Evolutionary conservation across 2,888 invertebrate species (phyloP), one percentile per base, ranked within the genome.

Genomic region (Cephus runcator): DNA sequence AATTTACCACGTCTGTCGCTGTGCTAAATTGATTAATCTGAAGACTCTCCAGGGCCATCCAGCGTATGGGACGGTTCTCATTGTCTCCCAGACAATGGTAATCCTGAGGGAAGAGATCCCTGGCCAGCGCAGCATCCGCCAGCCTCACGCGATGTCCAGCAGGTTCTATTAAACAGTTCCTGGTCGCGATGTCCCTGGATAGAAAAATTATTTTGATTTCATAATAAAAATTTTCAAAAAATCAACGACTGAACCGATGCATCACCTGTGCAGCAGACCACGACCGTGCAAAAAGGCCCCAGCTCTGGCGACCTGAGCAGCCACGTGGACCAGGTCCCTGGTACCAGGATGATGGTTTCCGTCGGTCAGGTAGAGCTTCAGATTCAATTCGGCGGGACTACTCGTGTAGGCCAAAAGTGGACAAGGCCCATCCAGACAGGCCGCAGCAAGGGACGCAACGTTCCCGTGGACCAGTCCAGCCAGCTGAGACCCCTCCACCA

Each of bases 81-180:
- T 97, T 97, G 92, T 98, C 98, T 3, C 97, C 98, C 81, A 98
- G 93, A 92, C 98, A 98, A 91, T 97, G 96, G 92, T 98, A 98
- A 92, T 99, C 98, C 82, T 95, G 95, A 30, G 98, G 96, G 92
- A 98, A 98, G 81, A 98, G 93, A 92, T 98, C 98, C 77, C 97
- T 94, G 56, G 98, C 95, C 83, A 98, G 92, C 69, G 97, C 97
- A 89, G 95, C 96, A 92, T 98, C 98, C 56, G 97, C 95, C 87
- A 98, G 93, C 92, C 97, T 96, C 84, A 98, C 96, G 88, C 95
- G 94, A 87, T 97, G 92, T 90, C 95, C 95, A 78, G 86, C 84
- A n/a, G 91, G 88, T 81, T 91, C 91, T 77, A 91, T 88, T 81
- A 97, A 95, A 92, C 97, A 98, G 92, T 98, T 98, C 89, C 98